Percentiles rank a stretch among this genome's conserved stretches.
Evolutionary conservation across 2,797 vertebrate genomes (phyloP).

Genomic region (Acipenser ruthenus): DNA sequence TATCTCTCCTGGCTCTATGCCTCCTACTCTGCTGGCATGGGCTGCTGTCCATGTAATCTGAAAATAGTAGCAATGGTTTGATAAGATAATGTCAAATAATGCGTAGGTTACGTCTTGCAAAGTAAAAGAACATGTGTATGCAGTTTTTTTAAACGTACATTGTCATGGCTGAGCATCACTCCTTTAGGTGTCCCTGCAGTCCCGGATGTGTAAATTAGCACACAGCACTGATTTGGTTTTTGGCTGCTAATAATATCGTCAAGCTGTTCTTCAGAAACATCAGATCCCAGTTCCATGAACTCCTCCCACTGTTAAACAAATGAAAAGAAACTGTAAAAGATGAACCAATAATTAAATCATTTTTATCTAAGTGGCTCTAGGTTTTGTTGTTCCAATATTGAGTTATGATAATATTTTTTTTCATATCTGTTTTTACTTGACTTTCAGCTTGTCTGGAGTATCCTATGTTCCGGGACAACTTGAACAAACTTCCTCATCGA

Average conservation of each 20-base stretch:
- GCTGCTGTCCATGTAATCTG: constrained; percentile 81
- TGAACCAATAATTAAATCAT: too few relatives aligned
- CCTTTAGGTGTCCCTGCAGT: constrained; percentile 79
- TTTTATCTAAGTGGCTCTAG: too few relatives aligned
- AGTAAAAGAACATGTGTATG: too few relatives aligned
- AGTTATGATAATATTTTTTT: too few relatives aligned
- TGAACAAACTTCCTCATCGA: too few relatives aligned
- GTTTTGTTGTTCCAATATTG: too few relatives aligned
- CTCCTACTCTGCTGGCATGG: constrained; percentile 61
- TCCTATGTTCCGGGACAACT: too few relatives aligned
- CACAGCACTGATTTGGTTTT: constrained; percentile 74
- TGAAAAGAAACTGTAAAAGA: background rate
- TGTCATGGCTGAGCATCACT: constrained; percentile 85
- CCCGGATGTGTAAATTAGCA: constrained; percentile 76
- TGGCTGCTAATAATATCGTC: constrained; percentile 62
- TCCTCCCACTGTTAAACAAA: constrained; percentile 59
- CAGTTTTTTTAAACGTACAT: constrained; percentile 45
- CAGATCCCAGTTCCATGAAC: constrained; percentile 61
- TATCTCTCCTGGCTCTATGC: constrained; percentile 68
- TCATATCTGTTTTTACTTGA: too few relatives aligned
- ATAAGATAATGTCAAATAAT: background rate
- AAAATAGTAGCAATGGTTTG: background rate
- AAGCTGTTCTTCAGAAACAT: constrained; percentile 55
- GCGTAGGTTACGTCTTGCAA: too few relatives aligned
- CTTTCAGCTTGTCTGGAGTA: too few relatives aligned